These are phyloP conservation scores for Ophion ventricosus DNA, from an alignment of 2,888 invertebrate genomes.

Conservation along the genomic window DNA sequence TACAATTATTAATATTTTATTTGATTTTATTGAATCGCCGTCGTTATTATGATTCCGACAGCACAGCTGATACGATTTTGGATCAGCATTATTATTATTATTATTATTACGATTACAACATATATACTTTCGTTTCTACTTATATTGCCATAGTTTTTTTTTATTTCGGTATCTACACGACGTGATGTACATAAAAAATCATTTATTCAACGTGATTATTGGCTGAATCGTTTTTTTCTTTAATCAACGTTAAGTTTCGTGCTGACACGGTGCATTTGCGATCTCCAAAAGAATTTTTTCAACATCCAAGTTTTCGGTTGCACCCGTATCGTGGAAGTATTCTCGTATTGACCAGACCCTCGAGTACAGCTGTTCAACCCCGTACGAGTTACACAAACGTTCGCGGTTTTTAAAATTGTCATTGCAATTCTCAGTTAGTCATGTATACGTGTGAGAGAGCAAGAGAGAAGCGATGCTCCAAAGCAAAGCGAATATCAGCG, in stretches of 20 bases:
- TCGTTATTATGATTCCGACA: no score
- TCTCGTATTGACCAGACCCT: slow-evolving; percentile 14
- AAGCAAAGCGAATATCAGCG: slow-evolving; percentile 18
- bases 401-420: slow-evolving; percentile 11
- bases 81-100: not conserved
- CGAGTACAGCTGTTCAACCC: not conserved
- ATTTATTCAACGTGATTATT: no score
- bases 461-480: not conserved
- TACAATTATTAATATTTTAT: slow-evolving; percentile 1
- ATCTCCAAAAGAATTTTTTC: slow-evolving; percentile 5
- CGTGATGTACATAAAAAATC: no score
- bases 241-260: no score
- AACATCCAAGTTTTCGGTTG: not conserved
- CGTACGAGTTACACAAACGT: slow-evolving; percentile 10
- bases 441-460: not conserved
- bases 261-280: no score
- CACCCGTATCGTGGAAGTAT: slow-evolving; percentile 5
- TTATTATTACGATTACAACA: no score
- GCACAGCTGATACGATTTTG: not conserved
- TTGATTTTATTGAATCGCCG: no score
- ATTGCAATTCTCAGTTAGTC: not conserved
- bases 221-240: no score
- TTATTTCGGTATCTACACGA: no score
- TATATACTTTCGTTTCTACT: no score
- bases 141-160: no score